Evolutionary conservation across 2,797 vertebrate species (phyloP), one percentile per base, ranked within the genome.

Genomic region (Parotocinclus haroldoi): DNA sequence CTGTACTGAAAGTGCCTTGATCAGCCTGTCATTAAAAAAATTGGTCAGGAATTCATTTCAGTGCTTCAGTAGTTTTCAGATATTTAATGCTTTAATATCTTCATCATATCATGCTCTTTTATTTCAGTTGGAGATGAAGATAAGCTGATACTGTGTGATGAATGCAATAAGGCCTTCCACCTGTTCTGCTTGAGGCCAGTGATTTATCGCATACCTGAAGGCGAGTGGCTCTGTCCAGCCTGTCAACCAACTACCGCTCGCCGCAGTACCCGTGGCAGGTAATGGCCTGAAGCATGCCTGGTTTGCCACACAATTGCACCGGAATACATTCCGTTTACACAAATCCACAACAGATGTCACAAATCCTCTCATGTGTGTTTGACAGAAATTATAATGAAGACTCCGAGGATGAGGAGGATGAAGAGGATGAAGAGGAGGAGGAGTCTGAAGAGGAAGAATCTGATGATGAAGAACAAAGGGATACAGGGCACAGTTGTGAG

Each of bases 111-210:
- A n/a, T n/a, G n/a, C n/a, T 10, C 10, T 37, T 53, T 36, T 44
- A 7, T 49, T 38, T 27, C 51, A 48, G 66, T 59, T 96, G 95
- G 95, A 76, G 95, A 99, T 14, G 96, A 99, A 52, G 96, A 98
- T 89, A 96, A 98, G 73, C 90, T 99, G 66, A 96, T 98, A 83
- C 87, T 99, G 53, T 99, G 97, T 74, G 97, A 99, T 0, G 96
- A 95, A 81, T 99, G 97, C 82, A 99, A 98, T 85, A 98, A 99
- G 86, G 96, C 95, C 65, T 99, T 98, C 92, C 97, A 99, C 82
- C 88, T 99, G 75, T 96, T 99, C 74, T 99, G 97, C 80, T 88
- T 99, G 86, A 85, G 97, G 4, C 97, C 96, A 0, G 96, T 92
- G 0, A 89, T 99, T 18, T 93, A 96, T 63, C 91, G 92, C 79